phyloP scores from a whole-genome alignment of 2,888 invertebrate genomes.

The Dicycla oo region DNA sequence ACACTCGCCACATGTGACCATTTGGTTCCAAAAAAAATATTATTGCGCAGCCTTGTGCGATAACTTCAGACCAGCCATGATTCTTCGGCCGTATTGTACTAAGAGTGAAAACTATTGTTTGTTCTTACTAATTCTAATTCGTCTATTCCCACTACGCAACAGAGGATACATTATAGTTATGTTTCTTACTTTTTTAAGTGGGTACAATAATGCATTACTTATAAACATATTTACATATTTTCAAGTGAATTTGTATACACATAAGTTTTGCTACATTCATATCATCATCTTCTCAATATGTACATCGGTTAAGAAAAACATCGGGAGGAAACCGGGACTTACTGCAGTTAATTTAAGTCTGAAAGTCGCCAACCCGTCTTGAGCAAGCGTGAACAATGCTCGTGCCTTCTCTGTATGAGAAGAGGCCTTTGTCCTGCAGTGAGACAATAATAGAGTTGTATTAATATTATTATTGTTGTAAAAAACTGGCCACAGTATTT shows the following conservation, averaged over 20 bases:
- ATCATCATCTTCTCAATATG: not conserved
- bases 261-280: slow-evolving; percentile 30
- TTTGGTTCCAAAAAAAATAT: no score
- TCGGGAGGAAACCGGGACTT: not conserved
- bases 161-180: slow-evolving; percentile 35
- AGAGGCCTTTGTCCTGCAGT: no score
- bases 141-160: slow-evolving; percentile 43
- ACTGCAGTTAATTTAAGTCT: not conserved
- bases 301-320: not conserved
- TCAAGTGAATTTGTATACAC: not conserved
- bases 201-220: slow-evolving; percentile 33
- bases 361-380: no score
- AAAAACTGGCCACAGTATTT: not conserved
- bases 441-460: no score
- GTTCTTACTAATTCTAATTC: no score
- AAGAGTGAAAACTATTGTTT: no score
- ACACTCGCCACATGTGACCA: no score
- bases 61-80: no score
- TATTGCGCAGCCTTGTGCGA: no score
- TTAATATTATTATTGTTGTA: not conserved
- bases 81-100: no score
- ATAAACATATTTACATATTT: slow-evolving; percentile 22
- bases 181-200: slow-evolving; percentile 51
- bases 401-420: no score
- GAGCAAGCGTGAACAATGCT: no score